A percentile compares a stretch with the other conserved stretches of the same genome.
phyloP scores from a whole-genome alignment of 2,797 vertebrate species.

The Ciconia nigra region DNA sequence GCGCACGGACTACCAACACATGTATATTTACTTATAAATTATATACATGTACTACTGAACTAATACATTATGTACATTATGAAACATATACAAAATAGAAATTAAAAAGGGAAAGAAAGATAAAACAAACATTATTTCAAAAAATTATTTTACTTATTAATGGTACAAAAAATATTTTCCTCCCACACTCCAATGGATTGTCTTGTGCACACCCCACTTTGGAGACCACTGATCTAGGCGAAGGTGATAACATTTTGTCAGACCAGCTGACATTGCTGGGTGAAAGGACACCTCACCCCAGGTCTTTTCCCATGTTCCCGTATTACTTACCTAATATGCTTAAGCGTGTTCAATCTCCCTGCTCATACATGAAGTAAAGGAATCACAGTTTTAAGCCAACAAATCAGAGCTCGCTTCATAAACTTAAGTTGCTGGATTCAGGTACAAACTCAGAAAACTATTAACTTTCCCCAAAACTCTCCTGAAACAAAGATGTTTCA shows the following conservation, averaged over 20 bases:
- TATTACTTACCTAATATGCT: neutral
- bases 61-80: neutral
- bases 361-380: neutral
- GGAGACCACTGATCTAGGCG: neutral
- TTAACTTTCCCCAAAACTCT: neutral
- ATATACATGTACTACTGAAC: neutral
- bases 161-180: neutral
- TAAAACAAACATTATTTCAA: neutral
- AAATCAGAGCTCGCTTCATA: neutral
- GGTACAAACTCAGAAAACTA: neutral
- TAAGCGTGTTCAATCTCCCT: neutral
- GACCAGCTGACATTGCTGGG: neutral
- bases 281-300: neutral
- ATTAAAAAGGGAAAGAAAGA: neutral
- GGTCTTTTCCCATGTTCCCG: neutral
- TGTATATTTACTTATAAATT: neutral
- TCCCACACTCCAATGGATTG: neutral
- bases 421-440: neutral
- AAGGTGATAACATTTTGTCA: neutral
- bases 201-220: neutral
- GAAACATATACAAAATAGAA: neutral
- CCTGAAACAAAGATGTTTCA: neutral
- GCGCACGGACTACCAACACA: neutral
- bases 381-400: neutral
- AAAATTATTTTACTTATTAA: neutral